Base-by-base conservation (phyloP, 2,797 vertebrate species). In the Mycteria americana region DNA sequence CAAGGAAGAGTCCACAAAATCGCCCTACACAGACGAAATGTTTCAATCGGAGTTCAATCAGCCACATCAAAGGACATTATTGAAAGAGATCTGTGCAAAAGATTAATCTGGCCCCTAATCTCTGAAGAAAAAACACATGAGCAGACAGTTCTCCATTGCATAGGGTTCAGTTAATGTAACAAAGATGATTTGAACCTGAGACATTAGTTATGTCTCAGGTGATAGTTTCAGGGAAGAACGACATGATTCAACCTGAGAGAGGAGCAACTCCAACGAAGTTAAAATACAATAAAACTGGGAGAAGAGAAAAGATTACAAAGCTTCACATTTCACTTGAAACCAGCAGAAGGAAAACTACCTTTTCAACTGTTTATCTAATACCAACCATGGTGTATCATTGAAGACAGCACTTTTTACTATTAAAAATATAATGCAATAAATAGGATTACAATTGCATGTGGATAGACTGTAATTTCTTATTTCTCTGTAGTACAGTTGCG, bases 401-500 rank as follows among this genome's bases (percentile, higher is more conserved):
- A 69, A 75, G 54, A 48, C 39, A 65, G 21, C 5, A 21, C 2
- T 18, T 85, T n/a, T 65, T 56, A 14, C 21, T 23, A 23, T 15
- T 74, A 25, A 64, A 88, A 89, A 56, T 22, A 5, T 3, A 43
- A 28, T 8, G 11, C 7, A 59, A 39, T 19, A 79, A 65, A 54
- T 14, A 57, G 53, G 31, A 65, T 43, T 43, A 13, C 4, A 51
- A 50, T 1, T 31, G 27, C 35, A 14, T n/a, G 43, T 35, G 57
- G 35, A 21, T 33, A 28, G 7, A 23, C 33, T 8, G 60, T 13
- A 54, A 63, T 59, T 76, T 79, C 84, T 48, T 18, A 10, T 51
- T 72, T 79, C 86, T 87, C 37, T 56, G 50, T 60, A 85, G 95
- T 95, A 53, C 91, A 93, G 91, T 77, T 88, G 88, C 95, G 85